Base-by-base conservation (phyloP, 2,113 vertebrate genomes). In the Paraplagusia blochii region DNA sequence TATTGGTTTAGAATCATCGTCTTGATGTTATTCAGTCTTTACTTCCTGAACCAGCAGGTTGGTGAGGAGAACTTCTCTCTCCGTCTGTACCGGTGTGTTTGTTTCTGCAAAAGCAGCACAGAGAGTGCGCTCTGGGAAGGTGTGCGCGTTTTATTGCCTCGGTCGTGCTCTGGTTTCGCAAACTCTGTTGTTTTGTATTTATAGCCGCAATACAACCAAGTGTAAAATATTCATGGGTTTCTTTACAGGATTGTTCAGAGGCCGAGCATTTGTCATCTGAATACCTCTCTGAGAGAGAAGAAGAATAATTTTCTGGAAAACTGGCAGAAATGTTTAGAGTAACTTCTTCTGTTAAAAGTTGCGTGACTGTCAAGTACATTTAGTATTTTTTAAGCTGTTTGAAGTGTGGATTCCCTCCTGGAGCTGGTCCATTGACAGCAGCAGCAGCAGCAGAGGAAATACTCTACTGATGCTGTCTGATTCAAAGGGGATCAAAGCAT, bases 401-500 rank as follows among this genome's bases (percentile, higher is more conserved):
- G 12, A 10, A 61, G 43, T 9, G 53, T 9, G 62, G 51, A 59
- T 45, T 16, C 46, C 57, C 29, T 46, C 68, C 69, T 63, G 56
- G 8, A 44, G 69, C 48, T 63, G 80, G 35, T 86, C 76, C 82
- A 72, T 79, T 82, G 52, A 61, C 72, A 67, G 57, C 55, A 49
- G 58, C 57, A 67, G 56, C 51, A 51, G 63, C 59, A 75, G 53
- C 76, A 49, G 60, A 58, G 61, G 62, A 78, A 50, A 11, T 11
- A 9, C 66, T 69, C 4, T 38, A 34, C 58, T 61, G 68, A 68
- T 63, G 66, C 72, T 53, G 58, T 69, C 42, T 74, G 57, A 72
- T 77, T 76, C 61, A 69, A 72, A 77, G 5, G 10, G 69, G 79
- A 87, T 83, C 74, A 88, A 85, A 88, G 79, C 74, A 55, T 58